Conservation (phyloP, 2,113 vertebrate genomes). For the Paradoxurus hermaphroditus region DNA sequence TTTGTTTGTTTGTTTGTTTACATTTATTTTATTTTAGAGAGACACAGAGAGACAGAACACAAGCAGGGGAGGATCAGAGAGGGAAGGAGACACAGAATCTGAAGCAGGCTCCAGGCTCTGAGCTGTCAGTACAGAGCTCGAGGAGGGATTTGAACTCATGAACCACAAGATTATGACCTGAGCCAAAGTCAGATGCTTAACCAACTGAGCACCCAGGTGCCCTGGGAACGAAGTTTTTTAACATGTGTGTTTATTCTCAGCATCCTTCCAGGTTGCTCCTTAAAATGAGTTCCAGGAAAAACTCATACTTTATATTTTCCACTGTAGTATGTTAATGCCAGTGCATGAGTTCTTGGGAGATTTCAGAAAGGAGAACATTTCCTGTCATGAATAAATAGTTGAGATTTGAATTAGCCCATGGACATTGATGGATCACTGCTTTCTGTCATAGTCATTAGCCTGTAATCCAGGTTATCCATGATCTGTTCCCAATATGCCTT, state of each 20-base stretch:
- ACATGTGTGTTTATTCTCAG: neutral
- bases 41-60: too few species aligned
- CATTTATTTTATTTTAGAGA: too few species aligned
- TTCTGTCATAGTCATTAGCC: neutral
- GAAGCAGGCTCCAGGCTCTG: too few species aligned
- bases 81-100: too few species aligned
- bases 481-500: neutral
- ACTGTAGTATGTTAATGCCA: neutral
- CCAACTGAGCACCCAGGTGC: too few species aligned
- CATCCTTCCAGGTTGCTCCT: neutral
- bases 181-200: too few species aligned
- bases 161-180: too few species aligned
- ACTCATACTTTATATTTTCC: neutral
- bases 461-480: neutral
- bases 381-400: slow-evolving; percentile 6
- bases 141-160: too few species aligned
- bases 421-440: neutral
- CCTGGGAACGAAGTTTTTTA: neutral
- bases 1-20: too few species aligned
- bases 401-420: neutral
- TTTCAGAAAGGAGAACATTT: slow-evolving; percentile 13
- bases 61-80: too few species aligned
- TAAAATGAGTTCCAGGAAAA: neutral
- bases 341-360: neutral
- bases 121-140: too few species aligned